phyloP scores from a whole-genome alignment of 37 sponge, comb jelly and placozoan genomes.

The Petrosia ficiformis region DNA sequence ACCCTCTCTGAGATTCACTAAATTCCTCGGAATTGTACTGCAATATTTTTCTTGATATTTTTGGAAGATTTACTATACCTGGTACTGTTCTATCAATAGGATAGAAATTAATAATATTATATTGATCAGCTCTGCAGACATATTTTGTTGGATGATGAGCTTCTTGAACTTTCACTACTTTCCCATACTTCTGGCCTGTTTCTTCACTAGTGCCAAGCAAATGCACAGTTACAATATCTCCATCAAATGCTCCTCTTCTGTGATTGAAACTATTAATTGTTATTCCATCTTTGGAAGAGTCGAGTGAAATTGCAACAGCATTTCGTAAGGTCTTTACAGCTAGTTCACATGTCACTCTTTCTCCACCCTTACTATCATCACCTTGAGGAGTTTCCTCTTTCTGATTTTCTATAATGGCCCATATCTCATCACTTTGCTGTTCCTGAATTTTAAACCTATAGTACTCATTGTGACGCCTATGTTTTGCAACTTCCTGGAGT shows the following conservation, averaged over 20 bases:
- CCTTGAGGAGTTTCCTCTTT: not conserved
- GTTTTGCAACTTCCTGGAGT: not conserved
- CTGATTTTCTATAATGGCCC: not conserved
- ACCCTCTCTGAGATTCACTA: not conserved
- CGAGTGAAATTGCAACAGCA: conserved; percentile 59
- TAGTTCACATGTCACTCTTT: conserved; percentile 36
- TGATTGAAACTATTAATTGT: conserved; percentile 37
- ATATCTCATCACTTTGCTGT: not conserved
- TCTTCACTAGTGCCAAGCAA: conserved; percentile 7
- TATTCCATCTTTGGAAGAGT: conserved; percentile 14
- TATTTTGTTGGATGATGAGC: conserved; percentile 13
- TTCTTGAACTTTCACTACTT: conserved; percentile 24
- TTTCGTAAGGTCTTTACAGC: not conserved
- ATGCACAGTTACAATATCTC: conserved; percentile 45
- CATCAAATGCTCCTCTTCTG: conserved; percentile 65
- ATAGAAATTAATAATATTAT: conserved; percentile 41
- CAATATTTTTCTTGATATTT: conserved; percentile 20
- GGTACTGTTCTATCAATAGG: conserved; percentile 57
- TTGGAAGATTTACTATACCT: conserved; percentile 55
- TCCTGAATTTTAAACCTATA: not conserved
- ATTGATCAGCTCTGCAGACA: conserved; percentile 41
- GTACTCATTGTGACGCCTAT: not conserved
- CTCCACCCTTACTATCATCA: too few species aligned
- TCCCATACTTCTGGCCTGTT: conserved; percentile 9
- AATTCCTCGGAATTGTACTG: not conserved